A percentile compares a stretch with the other conserved stretches of the same genome.
Conservation (phyloP, 2,797 vertebrate genomes). For the Falco novaeseelandiae region DNA sequence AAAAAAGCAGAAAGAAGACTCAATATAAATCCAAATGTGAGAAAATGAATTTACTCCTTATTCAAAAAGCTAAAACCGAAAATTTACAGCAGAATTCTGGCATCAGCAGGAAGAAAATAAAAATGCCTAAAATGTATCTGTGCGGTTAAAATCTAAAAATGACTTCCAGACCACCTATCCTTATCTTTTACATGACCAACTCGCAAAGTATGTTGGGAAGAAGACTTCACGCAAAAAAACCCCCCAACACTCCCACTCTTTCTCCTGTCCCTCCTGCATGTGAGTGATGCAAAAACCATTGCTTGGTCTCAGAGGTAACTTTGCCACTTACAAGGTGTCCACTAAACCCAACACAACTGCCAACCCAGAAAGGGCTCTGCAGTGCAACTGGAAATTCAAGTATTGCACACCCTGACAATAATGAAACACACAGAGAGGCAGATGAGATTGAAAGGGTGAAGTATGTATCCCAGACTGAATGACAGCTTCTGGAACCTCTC, state of each 20-base stretch:
- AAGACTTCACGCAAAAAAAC: background rate
- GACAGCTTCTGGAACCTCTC: conserved; percentile 16
- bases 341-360: background rate
- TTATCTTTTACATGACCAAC: background rate
- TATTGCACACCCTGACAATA: background rate
- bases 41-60: background rate
- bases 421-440: background rate
- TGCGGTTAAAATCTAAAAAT: background rate
- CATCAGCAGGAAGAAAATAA: background rate
- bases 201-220: background rate
- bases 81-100: background rate
- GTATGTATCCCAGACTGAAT: background rate
- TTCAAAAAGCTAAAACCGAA: background rate
- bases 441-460: background rate
- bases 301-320: background rate
- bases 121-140: background rate
- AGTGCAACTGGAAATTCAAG: background rate
- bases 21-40: background rate
- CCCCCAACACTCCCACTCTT: background rate
- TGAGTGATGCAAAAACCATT: background rate
- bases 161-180: background rate
- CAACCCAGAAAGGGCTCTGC: background rate
- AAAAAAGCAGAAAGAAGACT: background rate
- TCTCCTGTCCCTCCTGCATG: background rate
- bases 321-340: background rate